Evolutionary conservation across 2,797 vertebrate species (phyloP).

Genomic region (Enteromius fasciolatus): DNA sequence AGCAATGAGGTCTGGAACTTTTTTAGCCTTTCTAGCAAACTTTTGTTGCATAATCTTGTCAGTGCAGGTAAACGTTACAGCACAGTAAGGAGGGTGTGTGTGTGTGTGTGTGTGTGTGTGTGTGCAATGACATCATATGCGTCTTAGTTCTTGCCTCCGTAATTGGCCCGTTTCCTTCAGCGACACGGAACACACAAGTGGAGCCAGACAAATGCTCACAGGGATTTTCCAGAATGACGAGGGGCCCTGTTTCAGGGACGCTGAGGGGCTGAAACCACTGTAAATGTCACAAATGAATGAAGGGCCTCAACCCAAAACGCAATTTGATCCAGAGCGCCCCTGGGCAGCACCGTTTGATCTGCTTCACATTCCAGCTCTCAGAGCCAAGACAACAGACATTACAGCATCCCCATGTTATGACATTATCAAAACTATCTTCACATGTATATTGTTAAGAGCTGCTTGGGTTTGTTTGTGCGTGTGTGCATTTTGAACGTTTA

Average conservation of each 20-base stretch:
- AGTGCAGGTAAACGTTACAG: slow-evolving; percentile 60
- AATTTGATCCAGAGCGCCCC: slow-evolving; percentile 74
- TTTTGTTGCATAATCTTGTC: not conserved
- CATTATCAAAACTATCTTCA: slow-evolving; percentile 69
- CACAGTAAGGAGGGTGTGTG: slow-evolving; percentile 59
- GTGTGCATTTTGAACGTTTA: slow-evolving; percentile 16
- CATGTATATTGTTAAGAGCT: slow-evolving; percentile 63
- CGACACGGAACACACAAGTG: slow-evolving; percentile 82
- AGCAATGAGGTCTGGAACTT: not conserved
- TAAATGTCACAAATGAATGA: slow-evolving; percentile 86
- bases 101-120: slow-evolving; percentile 35
- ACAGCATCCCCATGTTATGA: slow-evolving; percentile 69
- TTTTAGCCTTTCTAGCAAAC: not conserved
- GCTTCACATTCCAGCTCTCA: slow-evolving; percentile 67
- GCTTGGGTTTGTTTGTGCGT: slow-evolving; percentile 13
- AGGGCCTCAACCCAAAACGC: slow-evolving; percentile 77
- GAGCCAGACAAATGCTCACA: slow-evolving; percentile 78
- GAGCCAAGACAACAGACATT: slow-evolving; percentile 64
- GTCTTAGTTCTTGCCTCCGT: slow-evolving; percentile 76
- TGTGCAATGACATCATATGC: slow-evolving; percentile 77
- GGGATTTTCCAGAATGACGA: slow-evolving; percentile 81
- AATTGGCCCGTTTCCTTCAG: slow-evolving; percentile 78
- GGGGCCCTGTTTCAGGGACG: slow-evolving; percentile 73
- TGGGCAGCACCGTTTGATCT: slow-evolving; percentile 75
- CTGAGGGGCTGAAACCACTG: slow-evolving; percentile 71